Conservation (phyloP, 2,113 vertebrate genomes). For the Morone chrysops region DNA sequence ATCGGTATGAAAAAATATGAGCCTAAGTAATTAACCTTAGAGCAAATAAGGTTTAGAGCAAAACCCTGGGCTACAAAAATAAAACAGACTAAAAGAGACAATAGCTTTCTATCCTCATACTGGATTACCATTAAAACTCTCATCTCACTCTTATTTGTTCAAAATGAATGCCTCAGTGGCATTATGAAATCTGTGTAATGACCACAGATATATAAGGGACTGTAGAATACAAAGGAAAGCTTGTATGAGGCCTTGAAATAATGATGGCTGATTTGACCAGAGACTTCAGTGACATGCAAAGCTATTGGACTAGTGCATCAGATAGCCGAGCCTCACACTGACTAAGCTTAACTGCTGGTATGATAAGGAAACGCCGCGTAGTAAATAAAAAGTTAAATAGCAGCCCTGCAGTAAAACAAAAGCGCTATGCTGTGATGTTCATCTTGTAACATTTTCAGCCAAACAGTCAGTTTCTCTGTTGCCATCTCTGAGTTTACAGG, state of each 20-base stretch:
- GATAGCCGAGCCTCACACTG: neutral
- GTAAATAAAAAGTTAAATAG: conserved; percentile 9
- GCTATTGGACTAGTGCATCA: conserved; percentile 9
- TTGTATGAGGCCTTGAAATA: conserved; percentile 14
- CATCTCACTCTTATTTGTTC: conserved; percentile 17
- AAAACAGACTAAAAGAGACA: neutral
- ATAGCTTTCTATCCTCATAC: conserved; percentile 10
- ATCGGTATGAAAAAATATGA: conserved; percentile 6
- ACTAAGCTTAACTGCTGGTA: neutral
- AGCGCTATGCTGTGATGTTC: neutral
- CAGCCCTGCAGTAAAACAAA: conserved; percentile 17
- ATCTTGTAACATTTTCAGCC: neutral
- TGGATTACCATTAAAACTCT: conserved; percentile 31
- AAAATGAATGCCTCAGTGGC: conserved; percentile 19
- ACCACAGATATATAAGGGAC: conserved; percentile 28
- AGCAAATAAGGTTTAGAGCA: neutral
- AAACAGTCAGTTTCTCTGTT: neutral
- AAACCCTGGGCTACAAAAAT: neutral
- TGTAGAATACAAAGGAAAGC: conserved; percentile 32
- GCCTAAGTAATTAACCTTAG: neutral
- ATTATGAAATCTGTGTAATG: conserved; percentile 55
- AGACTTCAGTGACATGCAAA: conserved; percentile 48
- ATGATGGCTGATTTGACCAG: conserved; percentile 9
- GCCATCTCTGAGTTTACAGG: conserved; percentile 8
- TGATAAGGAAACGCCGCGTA: conserved; percentile 5